Evolutionary conservation across 1,140 invertebrate species (phyloP), one percentile per base, ranked within the genome.

Genomic region (Camponotus vicinus): DNA sequence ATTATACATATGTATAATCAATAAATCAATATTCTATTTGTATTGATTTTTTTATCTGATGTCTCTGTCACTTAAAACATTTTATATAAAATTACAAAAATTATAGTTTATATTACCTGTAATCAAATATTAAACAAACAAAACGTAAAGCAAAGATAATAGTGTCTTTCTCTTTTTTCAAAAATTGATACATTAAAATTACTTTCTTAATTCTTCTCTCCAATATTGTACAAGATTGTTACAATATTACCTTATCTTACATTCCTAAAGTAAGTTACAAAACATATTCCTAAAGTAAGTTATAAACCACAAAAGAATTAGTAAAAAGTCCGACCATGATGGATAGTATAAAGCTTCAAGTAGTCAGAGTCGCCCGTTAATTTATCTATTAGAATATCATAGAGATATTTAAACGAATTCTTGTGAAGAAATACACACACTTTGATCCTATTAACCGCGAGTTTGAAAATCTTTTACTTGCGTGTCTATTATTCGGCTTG

Each of bases 401-500:
- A 37, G 21, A 73, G 61, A 71, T 52, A 42, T 49, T 73, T 61
- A 61, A 40, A 75, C 34, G 9, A 32, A 32, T 32, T 37, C 34
- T 61, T 61, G 40, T 61, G 37, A n/a, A 75, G 0, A 40, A 42
- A 45, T 61, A 75, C 40, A n/a, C 55, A 75, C 67, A 40, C 55
- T 13, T 75, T 18, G 79, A 3, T 49, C 40, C 15, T 52, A 59
- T 82, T 67, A 82, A 40, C n/a, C 34, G 67, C 37, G 55, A 82
- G 67, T 3, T 57, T 37, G 42, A 75, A 75, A 61, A 83, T 49
- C 55, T 75, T 73, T 11, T 27, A 7, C 52, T 73, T 11, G 45
- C 40, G 11, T 69, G 67, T 82, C 18, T 71, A 61, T 82, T 83
- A 83, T 73, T 73, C 32, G 40, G 6, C 27, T 11, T 61, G 55